Conservation (phyloP, 2,797 vertebrate genomes). For the Gambusia yucatana region DNA sequence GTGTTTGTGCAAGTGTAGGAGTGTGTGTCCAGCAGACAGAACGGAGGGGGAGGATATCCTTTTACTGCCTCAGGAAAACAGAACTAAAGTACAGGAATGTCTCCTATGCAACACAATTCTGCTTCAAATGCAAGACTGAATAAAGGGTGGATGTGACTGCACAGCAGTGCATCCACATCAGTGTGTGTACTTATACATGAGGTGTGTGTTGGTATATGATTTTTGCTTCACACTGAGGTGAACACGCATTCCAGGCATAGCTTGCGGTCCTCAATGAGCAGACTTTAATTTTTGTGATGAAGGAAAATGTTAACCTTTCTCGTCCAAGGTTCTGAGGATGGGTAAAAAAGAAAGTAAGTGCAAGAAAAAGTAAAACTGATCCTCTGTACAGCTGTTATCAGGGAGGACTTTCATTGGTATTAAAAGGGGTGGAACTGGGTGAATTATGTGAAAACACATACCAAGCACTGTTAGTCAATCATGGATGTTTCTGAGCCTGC, state of each 20-base stretch:
- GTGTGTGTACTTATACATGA: slow-evolving; percentile 24
- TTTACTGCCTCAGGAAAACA: slow-evolving; percentile 74
- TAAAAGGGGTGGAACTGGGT: slow-evolving; percentile 5
- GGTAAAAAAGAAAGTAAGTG: slow-evolving; percentile 9
- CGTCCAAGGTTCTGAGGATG: slow-evolving; percentile 7
- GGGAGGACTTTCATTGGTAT: neutral
- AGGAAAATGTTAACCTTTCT: slow-evolving; percentile 46
- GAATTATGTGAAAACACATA: slow-evolving; percentile 13
- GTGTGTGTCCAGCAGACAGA: slow-evolving; percentile 60
- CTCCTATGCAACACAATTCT: slow-evolving; percentile 59
- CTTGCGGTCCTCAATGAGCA: slow-evolving; percentile 72
- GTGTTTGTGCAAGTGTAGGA: slow-evolving; percentile 35
- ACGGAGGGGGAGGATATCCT: slow-evolving; percentile 75
- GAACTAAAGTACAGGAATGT: slow-evolving; percentile 69
- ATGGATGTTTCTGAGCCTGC: slow-evolving; percentile 35
- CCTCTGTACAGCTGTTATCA: neutral
- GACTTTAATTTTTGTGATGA: slow-evolving; percentile 64
- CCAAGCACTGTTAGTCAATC: neutral
- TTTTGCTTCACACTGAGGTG: slow-evolving; percentile 67
- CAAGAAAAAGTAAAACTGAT: slow-evolving; percentile 1
- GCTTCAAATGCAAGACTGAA: slow-evolving; percentile 23
- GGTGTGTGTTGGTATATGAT: slow-evolving; percentile 53
- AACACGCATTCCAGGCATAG: slow-evolving; percentile 84
- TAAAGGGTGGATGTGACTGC: slow-evolving; percentile 25
- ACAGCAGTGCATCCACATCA: slow-evolving; percentile 20